Evolutionary conservation across 2,797 vertebrate species (phyloP).

Genomic region (Lutjanus campechanus): DNA sequence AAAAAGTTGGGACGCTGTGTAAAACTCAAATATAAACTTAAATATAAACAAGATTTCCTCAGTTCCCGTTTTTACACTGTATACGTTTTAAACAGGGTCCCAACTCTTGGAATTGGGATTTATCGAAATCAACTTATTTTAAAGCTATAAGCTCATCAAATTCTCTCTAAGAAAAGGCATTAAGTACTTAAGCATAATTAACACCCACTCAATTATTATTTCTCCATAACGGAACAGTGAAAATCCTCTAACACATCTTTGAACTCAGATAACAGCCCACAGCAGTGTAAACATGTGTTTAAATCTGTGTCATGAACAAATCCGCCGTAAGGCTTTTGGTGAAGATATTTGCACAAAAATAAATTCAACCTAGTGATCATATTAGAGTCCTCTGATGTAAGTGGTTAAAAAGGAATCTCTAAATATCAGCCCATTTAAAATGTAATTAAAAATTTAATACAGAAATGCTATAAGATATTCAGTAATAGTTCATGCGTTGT

Average conservation of each 20-base stretch:
- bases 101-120: too few species aligned
- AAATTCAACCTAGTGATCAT: constrained; percentile 34
- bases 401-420: constrained; percentile 29
- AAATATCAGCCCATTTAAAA: constrained; percentile 62
- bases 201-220: constrained; percentile 30
- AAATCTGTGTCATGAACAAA: constrained; percentile 44
- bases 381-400: constrained; percentile 35
- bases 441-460: constrained; percentile 69
- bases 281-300: constrained; percentile 55
- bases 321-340: constrained; percentile 25
- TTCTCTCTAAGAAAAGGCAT: constrained; percentile 24
- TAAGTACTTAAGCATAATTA: constrained; percentile 40
- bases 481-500: constrained; percentile 53
- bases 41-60: too few species aligned
- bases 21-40: too few species aligned
- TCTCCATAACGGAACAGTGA: background rate
- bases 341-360: constrained; percentile 51
- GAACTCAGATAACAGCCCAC: constrained; percentile 49
- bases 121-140: constrained; percentile 4
- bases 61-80: too few species aligned
- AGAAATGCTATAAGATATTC: constrained; percentile 60
- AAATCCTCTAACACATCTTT: constrained; percentile 34
- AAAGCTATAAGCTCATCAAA: constrained; percentile 5
- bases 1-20: too few species aligned
- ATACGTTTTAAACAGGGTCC: too few species aligned